Base-by-base conservation (phyloP, 2,888 invertebrate species). In the Campoplex capitator region DNA sequence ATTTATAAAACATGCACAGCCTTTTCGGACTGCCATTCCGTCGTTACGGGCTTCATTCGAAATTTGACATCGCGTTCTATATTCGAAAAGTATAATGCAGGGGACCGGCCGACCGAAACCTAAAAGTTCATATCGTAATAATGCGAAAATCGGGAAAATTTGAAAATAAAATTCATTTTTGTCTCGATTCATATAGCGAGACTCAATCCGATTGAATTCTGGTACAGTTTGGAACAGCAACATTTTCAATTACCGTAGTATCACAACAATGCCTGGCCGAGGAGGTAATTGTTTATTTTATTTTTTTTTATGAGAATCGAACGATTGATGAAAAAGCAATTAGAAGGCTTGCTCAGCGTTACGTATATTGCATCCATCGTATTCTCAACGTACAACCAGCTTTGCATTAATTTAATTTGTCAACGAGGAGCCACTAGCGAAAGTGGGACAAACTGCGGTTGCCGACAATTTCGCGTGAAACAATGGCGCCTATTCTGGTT, bases 401-500 rank as follows among this genome's bases (percentile, higher is more conserved):
- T 84, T 70, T 56, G 28, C 78, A 48, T 65, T 67, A 82, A 76
- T 81, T 78, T 77, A 70, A 71, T 86, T 73, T 77, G 71, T 76
- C 42, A 78, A 77, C 73, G 65, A 77, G 71, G 54, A 51, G 18
- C 28, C 78, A 65, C 86, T 86, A 67, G 78, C 58, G 23, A 88
- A 86, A 88, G 70, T 84, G 78, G 86, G 45, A 67, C 82, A 79
- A 86, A 56, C 85, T 58, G 42, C 68, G 88, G 74, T 78, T 73
- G 56, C 38, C 51, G 78, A 74, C 58, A 58, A 71, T 86, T 84
- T 84, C 56, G 65, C 11, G 54, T 45, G 16, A 71, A 79, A 82
- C 81, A 86, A 88, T 84, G 76, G 51, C 68, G 38, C 32, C 45
- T 42, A 23, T 74, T 70, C 78, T 74, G 62, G 73, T 54, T 83